phyloP scores from a whole-genome alignment of 2,888 invertebrate species.

The Campaea margaritaria region DNA sequence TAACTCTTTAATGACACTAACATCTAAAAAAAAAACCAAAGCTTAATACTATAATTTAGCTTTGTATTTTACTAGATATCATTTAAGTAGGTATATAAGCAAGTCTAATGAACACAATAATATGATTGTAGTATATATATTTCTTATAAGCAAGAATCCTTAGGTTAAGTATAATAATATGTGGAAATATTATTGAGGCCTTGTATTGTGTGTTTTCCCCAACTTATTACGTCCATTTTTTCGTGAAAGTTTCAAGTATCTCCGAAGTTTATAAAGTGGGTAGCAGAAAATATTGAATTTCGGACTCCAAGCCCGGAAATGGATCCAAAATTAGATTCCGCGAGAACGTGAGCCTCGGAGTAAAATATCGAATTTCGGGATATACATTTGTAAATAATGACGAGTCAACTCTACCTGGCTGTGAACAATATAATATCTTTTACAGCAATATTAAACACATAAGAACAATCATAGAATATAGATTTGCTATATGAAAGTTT shows the following conservation, averaged over 20 bases:
- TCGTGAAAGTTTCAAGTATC: slow-evolving; percentile 26
- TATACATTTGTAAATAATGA: slow-evolving; percentile 10
- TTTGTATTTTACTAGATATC: no score
- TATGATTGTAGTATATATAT: no score
- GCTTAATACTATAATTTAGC: no score
- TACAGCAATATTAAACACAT: no score
- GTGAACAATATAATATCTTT: no score
- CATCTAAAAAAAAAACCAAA: no score
- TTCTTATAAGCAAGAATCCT: neutral
- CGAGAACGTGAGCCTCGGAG: slow-evolving; percentile 13
- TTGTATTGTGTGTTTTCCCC: slow-evolving; percentile 2
- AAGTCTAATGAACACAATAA: no score
- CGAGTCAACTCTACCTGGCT: no score
- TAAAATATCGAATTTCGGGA: slow-evolving; percentile 32
- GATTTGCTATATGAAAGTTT: no score
- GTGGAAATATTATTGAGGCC: neutral
- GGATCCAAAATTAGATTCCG: slow-evolving; percentile 29
- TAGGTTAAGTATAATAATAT: neutral
- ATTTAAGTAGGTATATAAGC: no score
- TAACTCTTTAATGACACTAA: no score
- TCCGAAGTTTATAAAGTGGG: slow-evolving; percentile 26
- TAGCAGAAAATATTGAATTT: slow-evolving; percentile 31
- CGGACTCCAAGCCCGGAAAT: slow-evolving; percentile 22
- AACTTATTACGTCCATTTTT: slow-evolving; percentile 28
- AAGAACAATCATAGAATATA: no score